Conservation (phyloP, 2,113 vertebrate species). For the Neolamprologus longior region DNA sequence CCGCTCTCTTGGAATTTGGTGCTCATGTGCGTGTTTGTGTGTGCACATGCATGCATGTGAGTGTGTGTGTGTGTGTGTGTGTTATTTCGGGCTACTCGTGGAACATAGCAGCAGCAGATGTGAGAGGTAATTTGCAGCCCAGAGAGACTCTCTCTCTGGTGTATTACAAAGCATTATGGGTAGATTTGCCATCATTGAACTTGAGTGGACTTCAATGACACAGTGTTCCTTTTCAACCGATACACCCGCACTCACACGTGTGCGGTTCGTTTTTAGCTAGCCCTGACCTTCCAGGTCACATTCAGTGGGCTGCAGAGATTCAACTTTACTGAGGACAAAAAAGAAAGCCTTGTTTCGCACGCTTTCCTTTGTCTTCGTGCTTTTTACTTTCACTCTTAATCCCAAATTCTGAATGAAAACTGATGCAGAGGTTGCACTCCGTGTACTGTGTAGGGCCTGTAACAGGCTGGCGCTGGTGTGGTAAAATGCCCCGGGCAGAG, state of each 20-base stretch:
- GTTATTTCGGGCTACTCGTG: conserved; percentile 6
- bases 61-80: not conserved
- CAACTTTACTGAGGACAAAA: not conserved
- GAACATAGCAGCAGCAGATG: conserved; percentile 61
- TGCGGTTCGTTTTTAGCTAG: not conserved
- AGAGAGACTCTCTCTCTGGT: conserved; percentile 45
- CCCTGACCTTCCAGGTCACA: not conserved
- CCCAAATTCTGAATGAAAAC: not conserved
- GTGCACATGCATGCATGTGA: not conserved
- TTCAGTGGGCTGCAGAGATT: not conserved
- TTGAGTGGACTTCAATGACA: conserved; percentile 55
- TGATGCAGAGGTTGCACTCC: not conserved
- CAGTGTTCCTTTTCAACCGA: not conserved
- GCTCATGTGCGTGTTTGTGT: not conserved
- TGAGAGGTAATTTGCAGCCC: conserved; percentile 60
- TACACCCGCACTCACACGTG: not conserved
- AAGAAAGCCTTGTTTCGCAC: not conserved
- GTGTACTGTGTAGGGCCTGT: not conserved
- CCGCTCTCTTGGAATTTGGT: not conserved
- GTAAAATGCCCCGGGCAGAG: not conserved
- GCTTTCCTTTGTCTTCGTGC: not conserved
- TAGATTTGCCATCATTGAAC: conserved; percentile 40
- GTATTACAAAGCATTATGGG: conserved; percentile 63
- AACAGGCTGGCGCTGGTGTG: not conserved
- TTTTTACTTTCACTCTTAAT: not conserved